Conservation (phyloP, 2,113 vertebrate genomes). For the Todiramphus saurophagus region DNA sequence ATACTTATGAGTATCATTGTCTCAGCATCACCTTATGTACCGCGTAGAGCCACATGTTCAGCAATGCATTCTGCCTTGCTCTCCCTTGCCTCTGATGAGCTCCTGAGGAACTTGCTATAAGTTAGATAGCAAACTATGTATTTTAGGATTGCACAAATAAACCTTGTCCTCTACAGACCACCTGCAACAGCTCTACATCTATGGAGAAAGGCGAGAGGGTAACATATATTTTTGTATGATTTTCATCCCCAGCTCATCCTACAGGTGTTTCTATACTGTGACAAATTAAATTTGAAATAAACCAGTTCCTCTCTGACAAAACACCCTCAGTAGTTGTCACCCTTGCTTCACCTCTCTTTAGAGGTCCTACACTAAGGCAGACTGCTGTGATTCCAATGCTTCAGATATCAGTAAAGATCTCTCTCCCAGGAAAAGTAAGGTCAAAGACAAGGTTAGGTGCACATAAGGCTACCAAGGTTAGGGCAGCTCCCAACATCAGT, state of each 20-base stretch:
- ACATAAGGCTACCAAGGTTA: background rate
- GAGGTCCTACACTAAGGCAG: background rate
- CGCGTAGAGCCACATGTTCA: background rate
- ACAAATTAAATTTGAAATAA: background rate
- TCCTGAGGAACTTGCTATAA: background rate
- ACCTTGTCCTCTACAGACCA: background rate
- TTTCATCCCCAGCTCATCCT: background rate
- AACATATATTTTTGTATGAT: background rate
- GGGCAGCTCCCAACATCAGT: background rate
- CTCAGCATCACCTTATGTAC: background rate
- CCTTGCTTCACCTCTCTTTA: background rate
- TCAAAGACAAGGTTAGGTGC: background rate
- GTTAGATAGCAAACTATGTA: background rate
- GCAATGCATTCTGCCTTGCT: background rate
- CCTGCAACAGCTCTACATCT: accelerated
- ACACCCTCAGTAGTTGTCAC: background rate
- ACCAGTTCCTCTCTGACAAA: background rate
- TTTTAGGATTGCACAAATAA: background rate
- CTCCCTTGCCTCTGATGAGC: background rate
- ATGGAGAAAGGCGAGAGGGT: background rate
- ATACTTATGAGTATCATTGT: background rate
- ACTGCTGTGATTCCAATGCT: background rate
- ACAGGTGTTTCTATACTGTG: background rate
- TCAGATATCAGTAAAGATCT: background rate
- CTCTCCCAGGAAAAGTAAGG: background rate